phyloP scores from a whole-genome alignment of 1,140 invertebrate species.

The Lamellibrachia luymesi region DNA sequence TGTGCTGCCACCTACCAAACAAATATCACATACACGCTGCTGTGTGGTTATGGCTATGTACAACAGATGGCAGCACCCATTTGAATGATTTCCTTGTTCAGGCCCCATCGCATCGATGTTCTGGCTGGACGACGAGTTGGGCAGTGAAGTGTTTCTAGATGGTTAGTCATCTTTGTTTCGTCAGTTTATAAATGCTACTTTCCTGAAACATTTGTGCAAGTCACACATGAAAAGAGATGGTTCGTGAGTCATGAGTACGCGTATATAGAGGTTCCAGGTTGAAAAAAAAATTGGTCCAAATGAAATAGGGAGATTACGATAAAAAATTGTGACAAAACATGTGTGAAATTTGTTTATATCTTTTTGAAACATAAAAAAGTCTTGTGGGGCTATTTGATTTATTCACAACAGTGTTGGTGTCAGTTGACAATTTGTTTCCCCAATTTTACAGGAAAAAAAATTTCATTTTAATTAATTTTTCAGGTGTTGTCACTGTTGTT shows the following conservation, averaged over 20 bases:
- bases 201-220: not conserved
- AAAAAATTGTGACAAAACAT: not conserved
- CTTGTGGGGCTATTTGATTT: not conserved
- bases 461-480: conserved; percentile 30
- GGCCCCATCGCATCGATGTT: conserved; percentile 67
- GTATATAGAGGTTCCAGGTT: not conserved
- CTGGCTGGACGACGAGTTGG: conserved; percentile 67
- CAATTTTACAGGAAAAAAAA: not conserved
- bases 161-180: conserved; percentile 37
- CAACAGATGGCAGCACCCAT: not conserved
- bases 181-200: not conserved
- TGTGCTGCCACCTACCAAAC: not conserved
- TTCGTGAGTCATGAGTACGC: not conserved
- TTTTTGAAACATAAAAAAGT: not conserved
- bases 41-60: not conserved
- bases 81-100: conserved; percentile 32
- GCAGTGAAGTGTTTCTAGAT: conserved; percentile 66
- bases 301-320: not conserved
- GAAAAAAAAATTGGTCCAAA: not conserved
- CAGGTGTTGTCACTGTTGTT: conserved; percentile 63
- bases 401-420: not conserved
- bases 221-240: not conserved
- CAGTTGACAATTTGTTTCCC: not conserved
- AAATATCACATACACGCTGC: not conserved
- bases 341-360: not conserved